Evolutionary conservation across 2,888 invertebrate genomes (phyloP).

Genomic region (Sclerodermus sp.): DNA sequence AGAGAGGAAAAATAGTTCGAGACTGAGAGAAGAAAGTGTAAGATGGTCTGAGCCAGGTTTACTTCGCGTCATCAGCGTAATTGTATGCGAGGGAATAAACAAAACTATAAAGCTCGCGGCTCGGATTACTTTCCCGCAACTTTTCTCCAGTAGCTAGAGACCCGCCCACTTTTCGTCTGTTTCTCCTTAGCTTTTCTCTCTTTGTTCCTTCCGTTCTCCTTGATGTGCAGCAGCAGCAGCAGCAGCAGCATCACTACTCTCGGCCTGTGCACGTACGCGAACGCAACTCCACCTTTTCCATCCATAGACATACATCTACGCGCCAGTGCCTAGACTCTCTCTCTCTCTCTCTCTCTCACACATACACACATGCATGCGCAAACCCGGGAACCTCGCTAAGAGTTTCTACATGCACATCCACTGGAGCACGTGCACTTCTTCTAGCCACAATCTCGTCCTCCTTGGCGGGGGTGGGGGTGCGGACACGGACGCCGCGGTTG

Average conservation of each 20-base stretch:
- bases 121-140: conserved; percentile 38
- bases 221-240: no score
- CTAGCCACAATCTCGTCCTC: conserved; percentile 25
- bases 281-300: no score
- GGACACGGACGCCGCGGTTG: conserved; percentile 20
- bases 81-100: conserved; percentile 44
- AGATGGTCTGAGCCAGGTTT: conserved; percentile 12
- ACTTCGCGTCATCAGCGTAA: conserved; percentile 40
- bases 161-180: not conserved
- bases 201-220: not conserved
- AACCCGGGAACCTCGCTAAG: no score
- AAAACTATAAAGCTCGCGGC: conserved; percentile 42
- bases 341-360: no score
- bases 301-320: no score
- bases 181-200: conserved; percentile 2
- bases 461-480: conserved; percentile 10
- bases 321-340: no score
- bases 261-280: not conserved
- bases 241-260: not conserved
- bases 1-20: not conserved
- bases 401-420: no score
- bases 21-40: not conserved
- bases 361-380: no score
- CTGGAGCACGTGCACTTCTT: no score
- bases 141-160: conserved; percentile 15